Percentiles rank a stretch among this genome's conserved stretches.
phyloP scores from a whole-genome alignment of 2,888 invertebrate genomes.

The Platycnemis pennipes region DNA sequence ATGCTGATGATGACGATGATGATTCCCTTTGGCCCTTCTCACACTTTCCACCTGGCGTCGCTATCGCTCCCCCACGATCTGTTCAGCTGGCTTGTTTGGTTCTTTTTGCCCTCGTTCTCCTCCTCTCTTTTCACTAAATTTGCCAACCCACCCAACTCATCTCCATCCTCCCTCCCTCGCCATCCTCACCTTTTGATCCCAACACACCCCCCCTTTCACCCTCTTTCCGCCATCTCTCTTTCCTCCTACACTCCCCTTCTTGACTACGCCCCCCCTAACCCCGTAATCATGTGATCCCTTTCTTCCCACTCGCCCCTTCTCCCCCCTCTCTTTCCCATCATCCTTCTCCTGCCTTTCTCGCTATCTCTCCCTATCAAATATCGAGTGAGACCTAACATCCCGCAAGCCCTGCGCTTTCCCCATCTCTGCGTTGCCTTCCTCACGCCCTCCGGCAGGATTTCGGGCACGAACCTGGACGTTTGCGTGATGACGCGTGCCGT shows the following conservation, averaged over 20 bases:
- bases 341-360: neutral
- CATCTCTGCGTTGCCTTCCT: too few relatives aligned
- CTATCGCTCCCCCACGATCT: neutral
- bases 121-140: constrained; percentile 26
- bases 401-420: too few relatives aligned
- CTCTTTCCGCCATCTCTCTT: neutral
- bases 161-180: neutral
- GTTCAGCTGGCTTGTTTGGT: neutral
- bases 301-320: too few relatives aligned
- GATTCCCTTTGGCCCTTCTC: neutral
- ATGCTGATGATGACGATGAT: neutral
- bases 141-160: neutral
- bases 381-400: too few relatives aligned
- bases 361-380: neutral
- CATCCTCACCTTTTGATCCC: constrained; percentile 28
- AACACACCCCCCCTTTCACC: neutral
- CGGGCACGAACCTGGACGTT: too few relatives aligned
- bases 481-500: too few relatives aligned
- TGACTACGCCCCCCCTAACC: too few relatives aligned
- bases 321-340: neutral
- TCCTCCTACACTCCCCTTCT: neutral
- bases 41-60: neutral
- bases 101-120: neutral
- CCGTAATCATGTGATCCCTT: neutral
- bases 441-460: too few relatives aligned